Evolutionary conservation across 2,888 invertebrate species (phyloP), one percentile per base, ranked within the genome.

Genomic region (Prenolepis imparis): DNA sequence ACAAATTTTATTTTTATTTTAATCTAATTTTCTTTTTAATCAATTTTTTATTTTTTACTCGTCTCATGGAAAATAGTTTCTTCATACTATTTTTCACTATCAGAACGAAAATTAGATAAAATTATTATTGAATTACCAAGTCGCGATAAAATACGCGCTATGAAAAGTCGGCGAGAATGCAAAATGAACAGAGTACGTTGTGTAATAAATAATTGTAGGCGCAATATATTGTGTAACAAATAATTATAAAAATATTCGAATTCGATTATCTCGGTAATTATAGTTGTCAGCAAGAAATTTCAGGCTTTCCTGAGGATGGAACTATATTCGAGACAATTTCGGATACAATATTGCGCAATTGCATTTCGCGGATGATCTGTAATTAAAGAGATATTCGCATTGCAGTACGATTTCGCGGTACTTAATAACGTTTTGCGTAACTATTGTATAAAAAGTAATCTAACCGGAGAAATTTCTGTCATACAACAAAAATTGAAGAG

Each of bases 361-460:
- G 12, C 70, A 59, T 48, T 61, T 61, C n/a, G 64, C 59, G 44
- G 18, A 70, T n/a, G 59, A 80, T 80, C 68, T 68, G 82, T 74
- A 87, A 87, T 87, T 87, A 77, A 84, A 74, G 32, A 80, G 61
- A 85, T 77, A 87, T 81, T 83, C 63, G 21, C 66, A 59, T 67
- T 75, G 80, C 63, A 63, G 21, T 48, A 75, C 55, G 63, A 80
- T 80, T 82, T 72, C 66, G 39, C 72, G 72, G 61, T 63, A 39
- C 41, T 72, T 77, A 70, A 80, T 36, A 41, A 82, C 28, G n/a
- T 85, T 68, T 87, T 83, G 36, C 82, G 74, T 75, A 87, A 87
- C 78, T 44, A 21, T 18, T 24, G 28, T 66, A 67, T 41, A 67
- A 68, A 68, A 68, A 55, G 52, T 32, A 78, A 78, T 41, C 18